A percentile compares a stretch with the other conserved stretches of the same genome.
phyloP scores from a whole-genome alignment of 2,113 vertebrate genomes.

The Scomber colias region DNA sequence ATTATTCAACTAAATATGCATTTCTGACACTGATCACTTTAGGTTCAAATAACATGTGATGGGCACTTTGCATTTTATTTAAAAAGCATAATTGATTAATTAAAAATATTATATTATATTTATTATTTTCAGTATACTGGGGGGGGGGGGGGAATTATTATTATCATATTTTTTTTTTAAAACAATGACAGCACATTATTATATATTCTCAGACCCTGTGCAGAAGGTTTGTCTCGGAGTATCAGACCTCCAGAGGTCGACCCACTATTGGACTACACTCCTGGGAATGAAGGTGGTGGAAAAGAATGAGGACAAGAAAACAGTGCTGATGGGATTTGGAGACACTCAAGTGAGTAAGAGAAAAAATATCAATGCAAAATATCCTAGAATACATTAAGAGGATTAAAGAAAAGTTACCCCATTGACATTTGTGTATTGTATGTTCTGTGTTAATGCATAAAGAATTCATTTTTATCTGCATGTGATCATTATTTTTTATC shows the following conservation, averaged over 20 bases:
- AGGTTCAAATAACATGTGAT: too few relatives aligned
- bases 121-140: too few relatives aligned
- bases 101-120: too few relatives aligned
- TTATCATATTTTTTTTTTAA: too few relatives aligned
- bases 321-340: slow-evolving; percentile 89
- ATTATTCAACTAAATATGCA: too few relatives aligned
- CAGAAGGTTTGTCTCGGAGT: slow-evolving; percentile 94
- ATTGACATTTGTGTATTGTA: not conserved
- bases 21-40: too few relatives aligned
- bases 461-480: slow-evolving; percentile 1
- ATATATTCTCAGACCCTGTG: slow-evolving; percentile 88
- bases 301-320: slow-evolving; percentile 88
- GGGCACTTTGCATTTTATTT: too few relatives aligned
- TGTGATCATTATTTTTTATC: not conserved
- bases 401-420: not conserved
- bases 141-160: too few relatives aligned
- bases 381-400: not conserved
- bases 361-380: not conserved
- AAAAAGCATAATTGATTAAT: too few relatives aligned
- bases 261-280: slow-evolving; percentile 90
- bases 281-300: slow-evolving; percentile 93
- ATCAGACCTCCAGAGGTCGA: slow-evolving; percentile 90
- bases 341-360: slow-evolving; percentile 88
- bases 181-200: not conserved
- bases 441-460: not conserved